Base-by-base conservation (phyloP, 2,797 vertebrate genomes). In the Arvicola amphibius region DNA sequence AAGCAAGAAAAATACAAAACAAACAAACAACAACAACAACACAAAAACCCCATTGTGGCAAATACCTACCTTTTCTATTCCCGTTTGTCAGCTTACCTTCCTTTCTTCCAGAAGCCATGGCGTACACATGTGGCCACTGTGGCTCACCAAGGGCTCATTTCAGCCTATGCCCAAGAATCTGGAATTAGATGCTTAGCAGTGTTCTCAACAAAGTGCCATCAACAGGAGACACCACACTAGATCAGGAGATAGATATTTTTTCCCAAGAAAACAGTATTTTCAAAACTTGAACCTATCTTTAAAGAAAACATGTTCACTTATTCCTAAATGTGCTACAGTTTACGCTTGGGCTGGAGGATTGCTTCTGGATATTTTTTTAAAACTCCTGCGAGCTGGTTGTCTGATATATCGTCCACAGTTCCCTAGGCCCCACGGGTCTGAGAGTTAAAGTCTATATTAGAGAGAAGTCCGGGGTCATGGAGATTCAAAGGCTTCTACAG, bases 331-430 rank as follows among this genome's bases (percentile, higher is more conserved):
- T 67, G 78, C 88, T 73, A 89, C 29, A n/a, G 14, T 80, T 91
- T 91, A 73, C 40, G 61, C 21, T 37, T 23, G 25, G n/a, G 37
- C 80, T 61, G 78, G 73, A 94, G 78, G 77, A 23, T 94, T 37
- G 25, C 79, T 95, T 95, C 63, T 9, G 32, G 87, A 69, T 19
- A 69, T 19, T 56, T 40, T 94, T 83, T 81, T 40, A 67, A 63
- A 76, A 81, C n/a, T 69, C 59, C 12, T 29, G 17, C 34, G 34
- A 88, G 76, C 87, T 84, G 34, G 10, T 32, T 74, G 61, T 51
- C 84, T 95, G 95, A 94, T 92, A 94, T 88, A 77, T 92, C 87
- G 76, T 80, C 92, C 89, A 80, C 71, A 83, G 17, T 80, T 61
- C 46, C 23, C 90, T 80, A 61, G 65, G 91, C 85, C 48, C 0